Evolutionary conservation across 2,113 vertebrate species (phyloP).

Genomic region (Condylura cristata): DNA sequence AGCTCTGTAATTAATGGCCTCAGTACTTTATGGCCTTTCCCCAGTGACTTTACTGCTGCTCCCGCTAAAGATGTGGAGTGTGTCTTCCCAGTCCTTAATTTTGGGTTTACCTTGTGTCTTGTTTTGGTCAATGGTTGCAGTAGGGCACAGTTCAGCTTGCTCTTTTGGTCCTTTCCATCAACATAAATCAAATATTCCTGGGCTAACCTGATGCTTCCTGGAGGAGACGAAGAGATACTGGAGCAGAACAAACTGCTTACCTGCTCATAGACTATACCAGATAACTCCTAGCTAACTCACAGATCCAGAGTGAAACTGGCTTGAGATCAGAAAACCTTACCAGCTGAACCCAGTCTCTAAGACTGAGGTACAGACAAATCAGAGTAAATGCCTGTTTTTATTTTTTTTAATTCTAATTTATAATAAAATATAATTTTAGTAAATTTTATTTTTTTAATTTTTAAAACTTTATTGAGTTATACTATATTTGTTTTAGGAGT

Average conservation of each 20-base stretch:
- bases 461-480: no score
- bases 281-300: background rate
- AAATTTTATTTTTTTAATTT: background rate
- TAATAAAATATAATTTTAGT: no score
- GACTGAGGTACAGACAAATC: background rate
- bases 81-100: background rate
- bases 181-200: background rate
- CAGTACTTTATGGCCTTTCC: background rate
- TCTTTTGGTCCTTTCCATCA: background rate
- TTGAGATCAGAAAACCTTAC: constrained; percentile 14
- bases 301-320: background rate
- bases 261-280: background rate
- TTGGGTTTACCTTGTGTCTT: background rate
- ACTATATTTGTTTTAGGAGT: no score
- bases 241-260: background rate
- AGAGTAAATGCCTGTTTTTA: background rate
- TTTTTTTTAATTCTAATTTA: no score
- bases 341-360: background rate
- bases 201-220: background rate
- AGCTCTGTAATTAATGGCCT: background rate
- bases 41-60: background rate
- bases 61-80: background rate
- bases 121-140: background rate
- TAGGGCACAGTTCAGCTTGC: background rate
- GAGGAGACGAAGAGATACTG: background rate